A percentile compares a stretch with the other conserved stretches of the same genome.
phyloP scores from a whole-genome alignment of 2,113 vertebrate species.

The Ahaetulla prasina region DNA sequence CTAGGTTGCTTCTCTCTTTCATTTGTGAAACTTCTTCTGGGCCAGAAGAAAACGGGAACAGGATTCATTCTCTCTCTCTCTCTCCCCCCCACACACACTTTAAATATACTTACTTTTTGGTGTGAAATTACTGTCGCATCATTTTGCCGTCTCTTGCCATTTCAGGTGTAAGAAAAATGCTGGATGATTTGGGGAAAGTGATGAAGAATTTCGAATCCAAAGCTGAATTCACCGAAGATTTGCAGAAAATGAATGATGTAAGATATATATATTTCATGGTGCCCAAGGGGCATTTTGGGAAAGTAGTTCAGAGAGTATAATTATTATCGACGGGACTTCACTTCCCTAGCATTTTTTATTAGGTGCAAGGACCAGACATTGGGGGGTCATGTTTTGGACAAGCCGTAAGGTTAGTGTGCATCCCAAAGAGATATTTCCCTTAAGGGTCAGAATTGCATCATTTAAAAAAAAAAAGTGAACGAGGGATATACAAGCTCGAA shows the following conservation, averaged over 20 bases:
- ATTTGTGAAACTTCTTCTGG: neutral
- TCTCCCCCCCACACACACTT: neutral
- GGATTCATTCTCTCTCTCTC: neutral
- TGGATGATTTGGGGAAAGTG: constrained; percentile 84
- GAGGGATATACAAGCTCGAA: neutral
- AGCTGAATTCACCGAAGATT: constrained; percentile 79
- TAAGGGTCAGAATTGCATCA: neutral
- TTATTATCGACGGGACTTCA: neutral
- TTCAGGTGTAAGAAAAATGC: constrained; percentile 86
- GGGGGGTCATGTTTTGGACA: neutral
- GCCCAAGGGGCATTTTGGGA: neutral
- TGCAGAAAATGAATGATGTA: constrained; percentile 83
- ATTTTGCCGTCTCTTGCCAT: constrained; percentile 49
- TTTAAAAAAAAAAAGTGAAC: neutral
- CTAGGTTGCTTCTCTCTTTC: too few species aligned
- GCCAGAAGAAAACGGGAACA: constrained; percentile 42
- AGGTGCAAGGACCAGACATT: neutral
- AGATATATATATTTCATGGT: constrained; percentile 42
- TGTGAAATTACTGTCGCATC: constrained; percentile 38
- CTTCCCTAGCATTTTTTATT: neutral
- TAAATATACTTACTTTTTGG: constrained; percentile 46
- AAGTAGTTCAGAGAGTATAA: neutral
- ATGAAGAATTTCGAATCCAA: constrained; percentile 89
- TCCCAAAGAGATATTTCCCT: neutral
- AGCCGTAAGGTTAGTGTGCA: too few species aligned